These are phyloP conservation scores for Siderastrea radians DNA, from an alignment of 92 coral and sea anemone species.

Conservation along the genomic window DNA sequence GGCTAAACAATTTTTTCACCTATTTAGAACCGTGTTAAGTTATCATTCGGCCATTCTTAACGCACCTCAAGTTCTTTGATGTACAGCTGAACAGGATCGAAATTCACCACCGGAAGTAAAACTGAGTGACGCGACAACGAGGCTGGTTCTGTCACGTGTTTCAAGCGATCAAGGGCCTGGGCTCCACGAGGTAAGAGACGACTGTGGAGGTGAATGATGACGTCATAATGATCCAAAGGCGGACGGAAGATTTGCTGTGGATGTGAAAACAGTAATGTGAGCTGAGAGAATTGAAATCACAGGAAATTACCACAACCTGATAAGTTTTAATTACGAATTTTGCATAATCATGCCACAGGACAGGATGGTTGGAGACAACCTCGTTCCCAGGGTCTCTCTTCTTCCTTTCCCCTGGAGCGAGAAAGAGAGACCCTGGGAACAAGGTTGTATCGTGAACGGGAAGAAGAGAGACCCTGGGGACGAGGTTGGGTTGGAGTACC, in stretches of 20 bases:
- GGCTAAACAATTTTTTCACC: too few relatives aligned
- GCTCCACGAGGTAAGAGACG: constrained; percentile 73
- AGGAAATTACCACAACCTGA: too few relatives aligned
- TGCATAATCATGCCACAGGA: too few relatives aligned
- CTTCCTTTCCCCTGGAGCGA: too few relatives aligned
- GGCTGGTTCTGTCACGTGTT: constrained; percentile 40
- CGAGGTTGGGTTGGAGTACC: too few relatives aligned
- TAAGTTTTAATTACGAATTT: too few relatives aligned
- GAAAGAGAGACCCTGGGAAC: too few relatives aligned
- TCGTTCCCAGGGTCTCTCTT: too few relatives aligned
- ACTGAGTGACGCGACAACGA: constrained; percentile 40
- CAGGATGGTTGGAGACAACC: too few relatives aligned
- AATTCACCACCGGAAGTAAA: constrained; percentile 87
- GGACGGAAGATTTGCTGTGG: constrained; percentile 96
- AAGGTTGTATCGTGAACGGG: too few relatives aligned
- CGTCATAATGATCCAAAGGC: constrained; percentile 91
- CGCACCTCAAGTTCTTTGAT: constrained; percentile 85
- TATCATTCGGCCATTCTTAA: neutral
- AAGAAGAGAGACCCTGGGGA: too few relatives aligned
- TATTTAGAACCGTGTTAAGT: neutral
- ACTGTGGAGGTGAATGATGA: constrained; percentile 83
- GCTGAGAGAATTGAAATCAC: too few relatives aligned
- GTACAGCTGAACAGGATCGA: constrained; percentile 88
- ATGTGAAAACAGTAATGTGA: neutral
- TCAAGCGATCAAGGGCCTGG: constrained; percentile 80